Conservation (phyloP, 1,140 invertebrate genomes). For the Meloidogyne chitwoodi region DNA sequence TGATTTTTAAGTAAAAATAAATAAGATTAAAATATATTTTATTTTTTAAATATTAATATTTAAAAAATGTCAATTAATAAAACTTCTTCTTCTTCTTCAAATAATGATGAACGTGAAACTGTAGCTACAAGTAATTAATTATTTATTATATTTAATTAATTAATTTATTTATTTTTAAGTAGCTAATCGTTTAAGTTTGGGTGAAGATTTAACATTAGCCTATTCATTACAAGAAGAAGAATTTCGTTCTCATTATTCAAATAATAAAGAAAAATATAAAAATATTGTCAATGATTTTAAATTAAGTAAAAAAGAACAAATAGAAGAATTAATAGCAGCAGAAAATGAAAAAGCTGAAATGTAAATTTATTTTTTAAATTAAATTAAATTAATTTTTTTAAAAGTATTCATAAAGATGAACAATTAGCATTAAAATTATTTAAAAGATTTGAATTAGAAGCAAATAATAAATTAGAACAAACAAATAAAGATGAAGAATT, state of each 20-base stretch:
- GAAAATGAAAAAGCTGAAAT: not conserved
- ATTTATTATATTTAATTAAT: not conserved
- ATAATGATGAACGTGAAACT: not conserved
- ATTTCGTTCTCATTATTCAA: conserved; percentile 5
- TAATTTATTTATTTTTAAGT: not conserved
- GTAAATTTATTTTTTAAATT: not conserved
- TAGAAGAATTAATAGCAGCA: not conserved
- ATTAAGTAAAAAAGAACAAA: conserved; percentile 9
- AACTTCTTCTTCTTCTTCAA: not conserved
- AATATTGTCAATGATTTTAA: conserved; percentile 5
- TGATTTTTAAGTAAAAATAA: not conserved
- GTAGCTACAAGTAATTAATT: conserved; percentile 11
- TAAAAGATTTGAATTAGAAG: not conserved
- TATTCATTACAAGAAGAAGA: conserved; percentile 16
- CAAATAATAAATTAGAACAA: not conserved
- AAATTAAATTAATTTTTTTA: not conserved
- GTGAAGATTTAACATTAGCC: conserved; percentile 6
- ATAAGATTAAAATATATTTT: no score
- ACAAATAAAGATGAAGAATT: conserved; percentile 4
- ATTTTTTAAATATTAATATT: no score
- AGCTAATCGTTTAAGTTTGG: not conserved
- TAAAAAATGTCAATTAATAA: no score
- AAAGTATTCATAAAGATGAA: not conserved
- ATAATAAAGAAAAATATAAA: not conserved
- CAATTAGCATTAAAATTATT: not conserved